phyloP scores from a whole-genome alignment of 2,113 vertebrate species.

The cattle (Bos taurus) region ARS-UCD2.0 NC_037331.1:96198001-96198500 shows the following conservation, averaged over 20 bases:
- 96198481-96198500: not conserved
- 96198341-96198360: not conserved
- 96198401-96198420: not conserved
- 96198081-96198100: not conserved
- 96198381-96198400: conserved; percentile 19
- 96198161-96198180: accelerated
- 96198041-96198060: not conserved
- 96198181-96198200: too few species aligned
- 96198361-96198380: not conserved
- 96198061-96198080: not conserved
- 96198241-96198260: not conserved
- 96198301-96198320: not conserved
- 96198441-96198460: not conserved
- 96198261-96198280: accelerated
- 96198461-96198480: not conserved
- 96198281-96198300: not conserved
- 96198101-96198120: not conserved
- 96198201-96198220: not conserved
- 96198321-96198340: not conserved
- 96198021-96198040: not conserved
- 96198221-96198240: not conserved
- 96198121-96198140: accelerated
- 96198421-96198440: conserved; percentile 45
- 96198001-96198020: not conserved
- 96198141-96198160: not conserved